phyloP scores from a whole-genome alignment of 1,140 invertebrate genomes.

The Microplitis demolitor region DNA sequence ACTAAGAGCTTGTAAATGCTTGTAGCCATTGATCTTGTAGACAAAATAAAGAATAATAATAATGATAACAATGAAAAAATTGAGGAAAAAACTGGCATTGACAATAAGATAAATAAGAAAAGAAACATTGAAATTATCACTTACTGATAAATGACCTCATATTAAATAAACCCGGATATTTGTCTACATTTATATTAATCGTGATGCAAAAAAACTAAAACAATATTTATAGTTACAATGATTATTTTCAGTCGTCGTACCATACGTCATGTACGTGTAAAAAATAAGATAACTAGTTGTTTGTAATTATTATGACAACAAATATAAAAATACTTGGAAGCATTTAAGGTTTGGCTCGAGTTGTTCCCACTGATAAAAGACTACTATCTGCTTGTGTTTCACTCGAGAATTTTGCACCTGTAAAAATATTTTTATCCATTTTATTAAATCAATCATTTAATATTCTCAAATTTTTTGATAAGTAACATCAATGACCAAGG shows the following conservation, averaged over 20 bases:
- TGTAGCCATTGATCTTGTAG: neutral
- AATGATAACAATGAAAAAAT: conserved; percentile 2
- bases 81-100: neutral
- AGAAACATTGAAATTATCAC: neutral
- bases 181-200: neutral
- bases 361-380: conserved; percentile 20
- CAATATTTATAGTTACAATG: neutral
- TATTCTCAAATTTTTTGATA: neutral
- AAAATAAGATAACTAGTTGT: neutral
- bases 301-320: conserved; percentile 11
- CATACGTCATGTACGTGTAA: neutral
- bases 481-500: neutral
- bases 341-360: conserved; percentile 24
- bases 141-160: conserved; percentile 3
- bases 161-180: neutral
- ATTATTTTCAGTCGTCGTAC: conserved; percentile 20
- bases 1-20: conserved; percentile 7
- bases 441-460: neutral
- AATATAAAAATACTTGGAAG: conserved; percentile 26
- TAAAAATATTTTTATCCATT: conserved; percentile 6
- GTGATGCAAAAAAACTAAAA: neutral
- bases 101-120: neutral
- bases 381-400: conserved; percentile 12
- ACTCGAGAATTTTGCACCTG: conserved; percentile 27
- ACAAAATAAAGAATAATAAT: too few species aligned